phyloP scores from a whole-genome alignment of 2,888 invertebrate genomes.

The Hyalella azteca region DNA sequence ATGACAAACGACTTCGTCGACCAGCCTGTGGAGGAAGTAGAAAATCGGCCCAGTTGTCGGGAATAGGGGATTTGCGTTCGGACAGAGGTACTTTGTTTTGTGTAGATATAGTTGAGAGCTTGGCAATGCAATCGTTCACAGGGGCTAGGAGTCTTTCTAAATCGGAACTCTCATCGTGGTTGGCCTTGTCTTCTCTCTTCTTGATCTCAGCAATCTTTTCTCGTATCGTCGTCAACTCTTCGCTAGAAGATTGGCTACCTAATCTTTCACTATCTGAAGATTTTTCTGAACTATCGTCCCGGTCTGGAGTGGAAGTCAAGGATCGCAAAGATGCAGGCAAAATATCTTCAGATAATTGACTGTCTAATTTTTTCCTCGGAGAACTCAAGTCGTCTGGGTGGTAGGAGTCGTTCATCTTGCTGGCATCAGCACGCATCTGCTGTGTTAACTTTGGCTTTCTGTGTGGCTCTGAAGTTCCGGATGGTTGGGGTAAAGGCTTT shows the following conservation, averaged over 20 bases:
- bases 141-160: conserved; percentile 54
- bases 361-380: conserved; percentile 6
- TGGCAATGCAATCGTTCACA: conserved; percentile 55
- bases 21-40: conserved; percentile 56
- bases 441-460: conserved; percentile 20
- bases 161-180: conserved; percentile 48
- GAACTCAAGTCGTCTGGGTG: not conserved
- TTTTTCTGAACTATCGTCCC: conserved; percentile 51
- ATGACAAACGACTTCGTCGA: conserved; percentile 53
- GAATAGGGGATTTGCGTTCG: conserved; percentile 54
- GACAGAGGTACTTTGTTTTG: conserved; percentile 34
- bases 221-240: conserved; percentile 53
- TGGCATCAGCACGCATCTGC: conserved; percentile 2
- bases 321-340: not conserved
- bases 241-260: conserved; percentile 53
- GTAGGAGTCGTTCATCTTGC: conserved; percentile 14
- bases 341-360: conserved; percentile 8
- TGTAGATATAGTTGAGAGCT: conserved; percentile 45
- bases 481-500: conserved; percentile 37
- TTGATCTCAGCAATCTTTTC: conserved; percentile 55
- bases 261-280: conserved; percentile 55
- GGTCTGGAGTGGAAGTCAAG: conserved; percentile 47
- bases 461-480: conserved; percentile 28
- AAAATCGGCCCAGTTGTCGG: conserved; percentile 58
- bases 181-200: conserved; percentile 46